phyloP scores from a whole-genome alignment of 1,140 invertebrate species.

The Trichonephila clavipes region DNA sequence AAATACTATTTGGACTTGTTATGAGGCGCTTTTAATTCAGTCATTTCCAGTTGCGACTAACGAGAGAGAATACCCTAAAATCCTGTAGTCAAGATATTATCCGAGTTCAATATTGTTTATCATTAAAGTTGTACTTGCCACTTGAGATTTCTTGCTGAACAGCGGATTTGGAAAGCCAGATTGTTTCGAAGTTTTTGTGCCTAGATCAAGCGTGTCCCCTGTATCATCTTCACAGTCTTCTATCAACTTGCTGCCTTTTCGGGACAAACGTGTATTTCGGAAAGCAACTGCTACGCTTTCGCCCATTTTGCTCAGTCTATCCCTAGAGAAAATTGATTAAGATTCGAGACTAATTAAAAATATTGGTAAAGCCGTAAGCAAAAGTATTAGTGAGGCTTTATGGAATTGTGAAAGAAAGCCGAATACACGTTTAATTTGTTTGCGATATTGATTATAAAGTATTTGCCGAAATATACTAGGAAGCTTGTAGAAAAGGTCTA shows the following conservation, averaged over 20 bases:
- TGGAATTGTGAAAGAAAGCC: too few species aligned
- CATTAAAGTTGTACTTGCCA: not conserved
- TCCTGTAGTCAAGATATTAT: not conserved
- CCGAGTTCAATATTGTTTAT: not conserved
- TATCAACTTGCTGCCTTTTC: slow-evolving; percentile 4
- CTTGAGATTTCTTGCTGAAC: not conserved
- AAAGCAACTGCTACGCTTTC: slow-evolving; percentile 36
- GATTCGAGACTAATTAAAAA: too few species aligned
- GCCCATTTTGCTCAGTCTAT: slow-evolving; percentile 2
- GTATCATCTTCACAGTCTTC: not conserved
- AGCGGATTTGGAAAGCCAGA: slow-evolving; percentile 10
- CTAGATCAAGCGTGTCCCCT: not conserved
- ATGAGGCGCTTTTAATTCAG: not conserved
- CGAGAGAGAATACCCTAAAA: not conserved
- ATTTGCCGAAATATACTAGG: too few species aligned
- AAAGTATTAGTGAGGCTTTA: too few species aligned
- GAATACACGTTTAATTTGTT: too few species aligned
- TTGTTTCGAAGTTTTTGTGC: not conserved
- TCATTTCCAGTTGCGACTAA: not conserved
- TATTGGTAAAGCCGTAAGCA: too few species aligned
- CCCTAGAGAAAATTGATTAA: not conserved
- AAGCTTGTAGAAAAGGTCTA: too few species aligned
- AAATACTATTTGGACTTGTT: not conserved
- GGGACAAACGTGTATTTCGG: not conserved
- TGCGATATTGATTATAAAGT: too few species aligned